Evolutionary conservation across 1,140 invertebrate species (phyloP), one percentile per base, ranked within the genome.

Genomic region (Stegodyphus mimosarum): DNA sequence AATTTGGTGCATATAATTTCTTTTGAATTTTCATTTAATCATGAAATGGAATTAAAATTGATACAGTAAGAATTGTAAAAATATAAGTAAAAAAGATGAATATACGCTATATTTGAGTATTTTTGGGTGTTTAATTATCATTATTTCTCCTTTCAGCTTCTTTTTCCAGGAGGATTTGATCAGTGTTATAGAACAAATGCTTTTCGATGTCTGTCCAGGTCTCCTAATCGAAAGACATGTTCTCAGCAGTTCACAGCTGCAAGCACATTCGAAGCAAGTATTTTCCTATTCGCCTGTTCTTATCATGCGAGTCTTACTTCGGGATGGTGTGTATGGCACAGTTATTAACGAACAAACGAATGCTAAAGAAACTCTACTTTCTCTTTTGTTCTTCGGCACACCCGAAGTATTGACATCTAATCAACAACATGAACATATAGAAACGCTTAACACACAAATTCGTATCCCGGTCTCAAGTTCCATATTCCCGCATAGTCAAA

Each of bases 151-250:
- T 90, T 88, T 77, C 51, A 90, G 90, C 88, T 95, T 95, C 88
- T 94, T 94, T 87, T 94, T 96, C 89, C 90, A 95, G n/a, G 94
- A 94, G 89, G 94, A 95, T 88, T 92, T 96, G 86, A 90, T 95
- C 6, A 92, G 93, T 86, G 92, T 95, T 67, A 92, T 95, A 51
- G 93, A 95, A 89, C 92, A 94, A 88, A 92, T 93, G 88, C 88
- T 87, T 60, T 7, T 88, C 94, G 18, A 93, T 88, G 92, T 94
- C 60, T 93, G 93, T 88, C 95, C 95, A 15, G 94, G 94, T 10
- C 90, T 95, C 86, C 89, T 93, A 53, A 88, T 94, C 18, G 93
- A 95, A 89, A 92, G 92, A 83, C 92, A 94, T 88, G 92, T 93
- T 87, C 89, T 95, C 13, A 95, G 94, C 89, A 90, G 93, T n/a